Percentiles rank a stretch among this genome's conserved stretches.
phyloP scores from a whole-genome alignment of 2,888 invertebrate genomes.

The Biston stratarius region DNA sequence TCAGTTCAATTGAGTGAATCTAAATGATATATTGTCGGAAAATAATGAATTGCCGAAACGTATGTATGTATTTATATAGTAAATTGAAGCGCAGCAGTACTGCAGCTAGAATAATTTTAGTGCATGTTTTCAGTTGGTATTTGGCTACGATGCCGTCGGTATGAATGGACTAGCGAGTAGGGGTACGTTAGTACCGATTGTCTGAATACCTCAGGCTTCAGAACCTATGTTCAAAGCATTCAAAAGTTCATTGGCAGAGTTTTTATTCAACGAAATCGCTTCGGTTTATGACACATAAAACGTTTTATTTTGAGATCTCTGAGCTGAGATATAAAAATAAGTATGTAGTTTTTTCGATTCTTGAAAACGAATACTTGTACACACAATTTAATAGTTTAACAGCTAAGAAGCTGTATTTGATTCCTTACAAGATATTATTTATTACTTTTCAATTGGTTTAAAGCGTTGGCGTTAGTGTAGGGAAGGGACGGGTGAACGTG shows the following conservation, averaged over 20 bases:
- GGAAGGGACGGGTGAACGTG: no score
- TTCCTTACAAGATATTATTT: no score
- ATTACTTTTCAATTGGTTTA: background rate
- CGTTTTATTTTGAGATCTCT: constrained; percentile 24
- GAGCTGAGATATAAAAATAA: constrained; percentile 13
- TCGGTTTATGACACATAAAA: constrained; percentile 33
- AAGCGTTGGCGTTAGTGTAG: background rate
- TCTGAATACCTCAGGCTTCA: constrained; percentile 29
- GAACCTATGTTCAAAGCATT: constrained; percentile 8
- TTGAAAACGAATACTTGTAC: background rate
- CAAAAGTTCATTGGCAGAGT: constrained; percentile 24
- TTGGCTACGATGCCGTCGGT: constrained; percentile 27
- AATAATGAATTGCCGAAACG: no score
- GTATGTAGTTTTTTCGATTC: constrained; percentile 6
- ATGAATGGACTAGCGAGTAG: constrained; percentile 22
- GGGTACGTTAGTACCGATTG: constrained; percentile 27
- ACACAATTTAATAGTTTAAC: background rate
- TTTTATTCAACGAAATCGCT: constrained; percentile 28
- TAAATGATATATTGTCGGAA: no score
- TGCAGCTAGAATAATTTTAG: constrained; percentile 9
- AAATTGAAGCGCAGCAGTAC: background rate
- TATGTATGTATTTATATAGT: no score
- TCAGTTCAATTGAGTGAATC: no score
- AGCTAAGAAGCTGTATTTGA: no score
- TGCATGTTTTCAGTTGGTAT: constrained; percentile 24